Evolutionary conservation across 2,797 vertebrate species (phyloP).

Genomic region (Morelia viridis): DNA sequence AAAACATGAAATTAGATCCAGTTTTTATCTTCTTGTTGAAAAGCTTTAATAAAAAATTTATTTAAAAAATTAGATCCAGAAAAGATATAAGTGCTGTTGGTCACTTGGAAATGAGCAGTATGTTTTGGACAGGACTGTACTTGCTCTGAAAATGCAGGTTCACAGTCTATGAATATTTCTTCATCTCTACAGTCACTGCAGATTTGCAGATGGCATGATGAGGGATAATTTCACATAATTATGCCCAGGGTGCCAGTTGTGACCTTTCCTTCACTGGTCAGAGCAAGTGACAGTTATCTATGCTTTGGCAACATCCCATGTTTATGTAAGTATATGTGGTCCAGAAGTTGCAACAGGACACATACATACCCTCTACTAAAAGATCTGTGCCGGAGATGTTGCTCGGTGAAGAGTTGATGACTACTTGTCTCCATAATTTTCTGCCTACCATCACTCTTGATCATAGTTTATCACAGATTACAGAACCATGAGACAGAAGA

Average conservation of each 20-base stretch:
- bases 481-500: not conserved
- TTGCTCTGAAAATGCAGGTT: not conserved
- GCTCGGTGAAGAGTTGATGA: not conserved
- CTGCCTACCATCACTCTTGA: too few relatives aligned
- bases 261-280: not conserved
- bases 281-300: not conserved
- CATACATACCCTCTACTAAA: not conserved
- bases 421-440: not conserved
- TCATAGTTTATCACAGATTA: not conserved
- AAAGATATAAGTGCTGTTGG: not conserved
- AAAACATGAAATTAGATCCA: not conserved
- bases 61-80: not conserved
- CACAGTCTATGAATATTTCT: not conserved
- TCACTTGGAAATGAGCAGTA: not conserved
- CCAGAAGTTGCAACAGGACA: not conserved
- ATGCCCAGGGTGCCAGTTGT: not conserved
- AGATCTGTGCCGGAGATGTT: not conserved
- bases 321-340: not conserved
- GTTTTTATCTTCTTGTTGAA: too few relatives aligned
- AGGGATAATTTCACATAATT: not conserved
- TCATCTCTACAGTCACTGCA: not conserved
- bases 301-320: not conserved
- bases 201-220: not conserved
- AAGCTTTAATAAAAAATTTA: too few relatives aligned
- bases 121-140: not conserved